Percentiles rank a stretch among this genome's conserved stretches.
Evolutionary conservation across 1,140 invertebrate species (phyloP).

Genomic region (Homalodisca vitripennis): DNA sequence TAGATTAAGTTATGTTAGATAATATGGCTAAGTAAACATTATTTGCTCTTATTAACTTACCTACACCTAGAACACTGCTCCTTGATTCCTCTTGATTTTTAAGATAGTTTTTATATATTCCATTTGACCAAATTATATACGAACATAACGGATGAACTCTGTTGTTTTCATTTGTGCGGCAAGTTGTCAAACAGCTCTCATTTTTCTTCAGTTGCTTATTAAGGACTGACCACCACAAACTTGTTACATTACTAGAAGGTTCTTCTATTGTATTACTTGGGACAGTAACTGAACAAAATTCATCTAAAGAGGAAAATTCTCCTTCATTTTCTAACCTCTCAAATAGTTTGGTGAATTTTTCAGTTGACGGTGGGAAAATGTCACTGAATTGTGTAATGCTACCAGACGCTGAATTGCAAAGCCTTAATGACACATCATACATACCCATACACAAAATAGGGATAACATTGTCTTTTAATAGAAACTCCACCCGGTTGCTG

Average conservation of each 20-base stretch:
- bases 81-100: neutral
- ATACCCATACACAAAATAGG: conserved; percentile 17
- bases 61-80: neutral
- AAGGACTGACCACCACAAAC: neutral
- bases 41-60: neutral
- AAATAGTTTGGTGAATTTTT: neutral
- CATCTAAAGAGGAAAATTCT: neutral
- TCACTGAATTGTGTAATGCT: neutral
- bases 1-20: neutral
- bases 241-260: neutral
- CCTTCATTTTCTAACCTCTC: neutral
- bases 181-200: neutral
- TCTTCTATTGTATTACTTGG: neutral
- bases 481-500: neutral
- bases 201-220: neutral
- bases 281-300: conserved; percentile 5
- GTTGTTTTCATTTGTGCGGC: conserved; percentile 9
- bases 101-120: neutral
- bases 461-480: conserved; percentile 4
- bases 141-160: conserved; percentile 14
- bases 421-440: neutral
- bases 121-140: conserved; percentile 4
- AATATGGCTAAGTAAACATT: no score
- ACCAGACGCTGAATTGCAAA: neutral
- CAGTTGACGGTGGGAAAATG: neutral